Conservation (phyloP, 2,888 invertebrate species). For the Linnaemya vulpina region DNA sequence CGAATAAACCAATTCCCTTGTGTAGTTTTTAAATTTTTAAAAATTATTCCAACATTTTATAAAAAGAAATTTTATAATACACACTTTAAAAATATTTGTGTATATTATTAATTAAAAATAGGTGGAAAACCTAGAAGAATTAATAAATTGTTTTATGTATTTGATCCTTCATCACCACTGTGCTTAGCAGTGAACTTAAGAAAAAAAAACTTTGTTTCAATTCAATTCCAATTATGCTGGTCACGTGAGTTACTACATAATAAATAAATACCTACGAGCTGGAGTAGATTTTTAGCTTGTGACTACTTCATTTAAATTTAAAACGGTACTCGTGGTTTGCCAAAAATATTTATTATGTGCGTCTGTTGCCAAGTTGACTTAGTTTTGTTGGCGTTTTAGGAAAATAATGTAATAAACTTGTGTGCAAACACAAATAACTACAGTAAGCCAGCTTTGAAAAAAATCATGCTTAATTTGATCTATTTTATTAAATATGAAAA, state of each 20-base stretch:
- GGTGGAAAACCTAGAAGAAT: too few species aligned
- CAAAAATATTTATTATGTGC: constrained; percentile 20
- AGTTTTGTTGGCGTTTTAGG: constrained; percentile 31
- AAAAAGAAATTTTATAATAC: too few species aligned
- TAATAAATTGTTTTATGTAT: too few species aligned
- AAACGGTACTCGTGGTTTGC: constrained; percentile 23
- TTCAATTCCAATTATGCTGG: constrained; percentile 44
- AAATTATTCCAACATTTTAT: too few species aligned
- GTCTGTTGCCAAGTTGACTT: constrained; percentile 49
- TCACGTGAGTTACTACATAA: constrained; percentile 58
- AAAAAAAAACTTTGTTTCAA: not conserved
- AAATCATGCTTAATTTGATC: too few species aligned
- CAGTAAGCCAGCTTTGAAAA: too few species aligned
- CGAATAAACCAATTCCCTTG: too few species aligned
- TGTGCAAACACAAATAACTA: too few species aligned
- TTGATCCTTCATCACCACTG: not conserved
- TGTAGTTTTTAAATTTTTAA: too few species aligned
- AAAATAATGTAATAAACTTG: constrained; percentile 46
- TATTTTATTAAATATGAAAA: too few species aligned
- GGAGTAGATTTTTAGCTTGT: constrained; percentile 10
- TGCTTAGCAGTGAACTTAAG: constrained; percentile 9
- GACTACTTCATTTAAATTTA: constrained; percentile 42
- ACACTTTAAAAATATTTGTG: too few species aligned
- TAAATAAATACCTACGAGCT: constrained; percentile 19
- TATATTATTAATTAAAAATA: too few species aligned